Percentiles rank a stretch among this genome's conserved stretches.
phyloP scores from a whole-genome alignment of 2,888 invertebrate genomes.

The Ormyrus thymus region DNA sequence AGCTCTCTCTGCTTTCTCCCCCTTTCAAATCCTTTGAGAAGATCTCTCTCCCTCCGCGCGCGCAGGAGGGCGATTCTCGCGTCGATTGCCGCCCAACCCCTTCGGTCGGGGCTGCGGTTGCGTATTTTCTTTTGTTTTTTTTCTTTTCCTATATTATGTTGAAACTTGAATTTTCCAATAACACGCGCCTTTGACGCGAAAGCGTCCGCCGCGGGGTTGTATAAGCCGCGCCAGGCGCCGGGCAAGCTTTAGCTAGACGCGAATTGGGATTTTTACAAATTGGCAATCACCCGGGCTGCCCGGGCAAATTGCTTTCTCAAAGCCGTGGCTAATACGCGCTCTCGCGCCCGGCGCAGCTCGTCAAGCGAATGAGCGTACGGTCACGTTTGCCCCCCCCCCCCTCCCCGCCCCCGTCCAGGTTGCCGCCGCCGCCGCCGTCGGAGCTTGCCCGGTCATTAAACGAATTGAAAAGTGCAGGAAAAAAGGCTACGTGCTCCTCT shows the following conservation, averaged over 20 bases:
- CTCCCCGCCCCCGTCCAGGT: no score
- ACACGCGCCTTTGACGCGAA: conserved; percentile 50
- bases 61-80: no score
- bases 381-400: neutral
- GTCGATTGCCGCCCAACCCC: neutral
- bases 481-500: conserved; percentile 36
- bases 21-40: conserved; percentile 6
- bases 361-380: conserved; percentile 15
- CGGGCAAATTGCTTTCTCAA: conserved; percentile 65
- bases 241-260: conserved; percentile 27
- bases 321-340: conserved; percentile 46
- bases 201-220: conserved; percentile 46
- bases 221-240: conserved; percentile 53
- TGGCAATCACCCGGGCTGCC: conserved; percentile 67
- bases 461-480: conserved; percentile 50
- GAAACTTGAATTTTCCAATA: conserved; percentile 53
- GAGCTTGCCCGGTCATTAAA: conserved; percentile 41
- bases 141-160: conserved; percentile 36
- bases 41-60: neutral
- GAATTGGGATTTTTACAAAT: conserved; percentile 68
- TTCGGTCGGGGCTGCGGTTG: neutral
- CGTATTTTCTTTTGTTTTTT: conserved; percentile 2
- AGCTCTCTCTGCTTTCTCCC: neutral
- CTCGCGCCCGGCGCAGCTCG: neutral
- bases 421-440: no score